Base-by-base conservation (phyloP, 2,888 invertebrate genomes). In the Drosophila seclusa region DNA sequence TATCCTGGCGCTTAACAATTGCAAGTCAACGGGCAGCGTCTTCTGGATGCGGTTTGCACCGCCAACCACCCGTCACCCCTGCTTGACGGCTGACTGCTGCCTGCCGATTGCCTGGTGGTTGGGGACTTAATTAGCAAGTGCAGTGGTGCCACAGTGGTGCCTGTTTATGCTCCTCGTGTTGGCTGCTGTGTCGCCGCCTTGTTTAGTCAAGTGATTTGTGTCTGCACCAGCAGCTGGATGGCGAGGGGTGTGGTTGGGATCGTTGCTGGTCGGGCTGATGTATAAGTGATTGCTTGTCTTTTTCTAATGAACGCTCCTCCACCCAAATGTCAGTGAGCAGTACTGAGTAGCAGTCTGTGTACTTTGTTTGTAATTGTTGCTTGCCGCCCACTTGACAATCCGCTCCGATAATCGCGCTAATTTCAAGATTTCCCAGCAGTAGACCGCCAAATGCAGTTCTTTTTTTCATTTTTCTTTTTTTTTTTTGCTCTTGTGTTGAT, bases 101-200 rank as follows among this genome's bases (percentile, higher is more conserved):
- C 74, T 70, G 70, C 49, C 50, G 29, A 55, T 69, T 62, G 70
- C 65, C 72, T 68, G 76, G 78, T 80, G 87, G 83, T 87, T 86
- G 90, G 91, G 91, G 91, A 91, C 90, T 91, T 91, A 91, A 91
- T 91, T 92, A 91, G 90, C 91, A 91, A 91, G 91, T 91, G 91
- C 91, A 90, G 80, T 72, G 85, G 66, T 78, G 78, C 65, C 76
- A 61, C 77, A 62, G 64, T 68, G 76, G 67, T 57, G 80, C 80
- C 78, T 64, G 63, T 27, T 60, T 42, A 62, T 71, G 79, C 74
- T 71, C 52, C 78, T 76, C 79, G 57, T 73, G 83, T 76, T 87
- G 59, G 73, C 83, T 64, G 68, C 80, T 73, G 64, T 77, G 68
- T 74, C 81, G 88, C 72, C 81, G 88, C 88, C 81, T 85, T 87